Base-by-base conservation (phyloP, 2,797 vertebrate genomes). In the Etheostoma nigrum region DNA sequence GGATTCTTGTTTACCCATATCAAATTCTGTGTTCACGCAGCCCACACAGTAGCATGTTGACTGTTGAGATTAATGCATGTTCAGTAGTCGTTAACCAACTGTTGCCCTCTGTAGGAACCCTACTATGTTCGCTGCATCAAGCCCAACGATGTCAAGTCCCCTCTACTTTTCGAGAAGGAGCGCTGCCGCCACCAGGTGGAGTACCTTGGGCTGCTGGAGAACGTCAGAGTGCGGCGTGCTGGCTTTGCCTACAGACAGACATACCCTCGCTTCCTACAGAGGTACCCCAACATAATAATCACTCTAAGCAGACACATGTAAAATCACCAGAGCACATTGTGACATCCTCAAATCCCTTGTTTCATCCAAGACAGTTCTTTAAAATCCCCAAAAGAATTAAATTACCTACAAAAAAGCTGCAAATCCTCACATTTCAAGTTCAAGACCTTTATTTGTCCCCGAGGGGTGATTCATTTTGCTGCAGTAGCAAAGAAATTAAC, bases 121-220 rank as follows among this genome's bases (percentile, higher is more conserved):
- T 99, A 99, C 83, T 99, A 99, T 0, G 97, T 99, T 1, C 98
- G 98, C 86, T 99, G 98, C 92, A 97, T 99, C 89, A 99, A 99
- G 82, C 98, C 98, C 81, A 99, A 99, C 0, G 98, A 99, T 1
- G 96, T 97, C 85, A 99, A 99, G 84, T 99, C 97, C 0, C 97
- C 98, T 0, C 96, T 99, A 63, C 86, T 99, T 25, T 98, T 99
- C 14, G 98, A 99, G 21, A 93, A 95, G 0, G 96, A 98, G 64
- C 97, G 98, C 10, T 99, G 98, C 89, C 93, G 95, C 80, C 98
- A 99, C 75, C 98, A 99, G 92, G 98, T 99, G 19, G 98, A 97
- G 70, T 99, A 99, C 82, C 96, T 99, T 1, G 98, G 98, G 13
- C 95, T 99, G 48, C 89, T 99, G 94, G 98, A 99, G 93, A 99